Evolutionary conservation across 2,113 vertebrate genomes (phyloP), one percentile per base, ranked within the genome.

Genomic region (Noctilio leporinus): DNA sequence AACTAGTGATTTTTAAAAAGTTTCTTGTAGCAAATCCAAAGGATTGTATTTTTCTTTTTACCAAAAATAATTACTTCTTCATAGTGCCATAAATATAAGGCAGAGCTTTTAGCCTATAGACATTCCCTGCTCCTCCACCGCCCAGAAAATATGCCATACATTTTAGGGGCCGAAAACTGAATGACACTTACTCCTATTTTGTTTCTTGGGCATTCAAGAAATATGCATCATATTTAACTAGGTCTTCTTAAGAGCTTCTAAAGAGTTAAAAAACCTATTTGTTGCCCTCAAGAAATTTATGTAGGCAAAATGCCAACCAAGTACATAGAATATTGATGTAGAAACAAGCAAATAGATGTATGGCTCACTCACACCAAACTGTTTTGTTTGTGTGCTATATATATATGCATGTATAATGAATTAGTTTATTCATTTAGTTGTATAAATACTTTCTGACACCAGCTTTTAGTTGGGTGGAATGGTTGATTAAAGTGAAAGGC

Each of bases 201-300:
- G 59, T 84, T 69, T 96, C 91, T 82, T 49, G 65, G 45, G 19
- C 64, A 92, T 75, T 89, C 16, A 76, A 76, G 75, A 93, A 84
- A 64, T 91, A 84, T 57, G 85, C 12, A 65, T 87, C 22, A 10
- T 76, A 87, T 87, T 84, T 87, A 82, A 75, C 6, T 72, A 92
- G 62, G 33, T 76, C 59, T 97, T 96, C 67, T 83, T 92, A 65
- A 81, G 83, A 84, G n/a, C 38, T 55, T 70, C 14, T 77, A 28
- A 93, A 92, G 26, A 69, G 8, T 67, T 93, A 67, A 28, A 89
- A 96, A 95, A 12, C 30, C 28, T 90, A 0, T 76, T 87, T 69
- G 26, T 96, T 95, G 38, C 57, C 40, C 55, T 92, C 6, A 35
- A 62, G 69, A 73, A 93, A 86, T 88, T 80, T 96, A 24, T 77